Conservation (phyloP, 2,113 vertebrate species). For the Leptobrachium leishanense region DNA sequence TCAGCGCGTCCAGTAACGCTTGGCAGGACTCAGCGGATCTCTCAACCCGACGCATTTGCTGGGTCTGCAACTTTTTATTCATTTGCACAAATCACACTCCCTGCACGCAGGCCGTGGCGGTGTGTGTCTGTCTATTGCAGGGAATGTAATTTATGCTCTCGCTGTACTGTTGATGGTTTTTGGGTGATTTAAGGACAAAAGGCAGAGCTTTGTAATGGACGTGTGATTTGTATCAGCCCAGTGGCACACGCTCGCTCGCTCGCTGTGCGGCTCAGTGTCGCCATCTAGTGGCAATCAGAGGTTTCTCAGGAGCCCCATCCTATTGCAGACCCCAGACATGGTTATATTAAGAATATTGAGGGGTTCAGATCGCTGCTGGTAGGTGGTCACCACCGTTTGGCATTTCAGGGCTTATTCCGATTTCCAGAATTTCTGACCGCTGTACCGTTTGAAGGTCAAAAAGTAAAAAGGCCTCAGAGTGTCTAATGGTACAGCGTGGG, state of each 20-base stretch:
- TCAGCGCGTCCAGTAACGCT: not conserved
- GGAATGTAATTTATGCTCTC: too few relatives aligned
- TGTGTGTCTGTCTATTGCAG: too few relatives aligned
- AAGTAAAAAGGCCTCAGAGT: too few relatives aligned
- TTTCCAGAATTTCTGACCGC: too few relatives aligned
- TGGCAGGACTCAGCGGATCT: constrained; percentile 4
- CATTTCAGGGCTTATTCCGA: too few relatives aligned
- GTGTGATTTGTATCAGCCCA: constrained; percentile 1
- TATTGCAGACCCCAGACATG: too few relatives aligned
- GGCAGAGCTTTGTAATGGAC: not conserved
- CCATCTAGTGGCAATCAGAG: constrained; percentile 1
- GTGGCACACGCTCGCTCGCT: not conserved
- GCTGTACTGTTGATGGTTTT: not conserved
- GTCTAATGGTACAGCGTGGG: too few relatives aligned
- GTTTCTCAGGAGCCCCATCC: too few relatives aligned
- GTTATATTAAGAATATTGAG: too few relatives aligned
- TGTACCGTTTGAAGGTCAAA: too few relatives aligned
- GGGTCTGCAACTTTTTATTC: not conserved
- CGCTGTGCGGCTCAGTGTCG: not conserved
- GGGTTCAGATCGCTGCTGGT: too few relatives aligned
- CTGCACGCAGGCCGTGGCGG: not conserved
- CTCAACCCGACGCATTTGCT: constrained; percentile 3
- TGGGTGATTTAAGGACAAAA: constrained; percentile 40
- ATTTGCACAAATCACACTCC: constrained; percentile 12
- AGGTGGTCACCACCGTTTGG: too few relatives aligned